A percentile compares a stretch with the other conserved stretches of the same genome.
Evolutionary conservation across 1,140 invertebrate genomes (phyloP).

Genomic region (Ridgeia piscesae): DNA sequence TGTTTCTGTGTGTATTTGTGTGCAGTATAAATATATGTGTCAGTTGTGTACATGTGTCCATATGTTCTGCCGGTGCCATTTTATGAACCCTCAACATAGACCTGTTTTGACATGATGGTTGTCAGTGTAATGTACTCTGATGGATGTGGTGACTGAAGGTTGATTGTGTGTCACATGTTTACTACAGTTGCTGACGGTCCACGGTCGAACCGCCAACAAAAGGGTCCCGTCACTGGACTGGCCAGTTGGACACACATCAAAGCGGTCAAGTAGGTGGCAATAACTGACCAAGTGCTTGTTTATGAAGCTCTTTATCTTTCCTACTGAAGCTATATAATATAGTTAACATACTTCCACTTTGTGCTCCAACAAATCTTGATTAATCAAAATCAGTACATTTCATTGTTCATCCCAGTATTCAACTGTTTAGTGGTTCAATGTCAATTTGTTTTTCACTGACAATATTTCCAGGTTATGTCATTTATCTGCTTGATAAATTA

Average conservation of each 20-base stretch:
- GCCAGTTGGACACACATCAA: conserved; percentile 93
- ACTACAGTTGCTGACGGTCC: conserved; percentile 79
- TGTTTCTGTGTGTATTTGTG: no score
- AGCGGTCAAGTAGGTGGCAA: conserved; percentile 76
- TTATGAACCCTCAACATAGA: neutral
- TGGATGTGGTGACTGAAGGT: neutral
- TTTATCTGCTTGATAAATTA: neutral
- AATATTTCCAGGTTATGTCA: no score
- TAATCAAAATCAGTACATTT: neutral
- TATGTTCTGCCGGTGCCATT: neutral
- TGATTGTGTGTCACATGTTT: conserved; percentile 18
- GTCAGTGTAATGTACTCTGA: neutral
- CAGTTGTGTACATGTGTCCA: no score
- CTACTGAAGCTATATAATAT: neutral
- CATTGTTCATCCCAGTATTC: neutral
- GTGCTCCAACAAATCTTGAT: neutral
- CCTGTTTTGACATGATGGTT: neutral
- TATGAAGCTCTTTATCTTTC: neutral
- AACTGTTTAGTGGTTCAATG: neutral
- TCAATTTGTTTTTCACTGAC: neutral
- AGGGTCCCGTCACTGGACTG: conserved; percentile 89
- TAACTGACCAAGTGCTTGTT: no score
- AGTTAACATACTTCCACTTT: neutral
- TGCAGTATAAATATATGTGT: no score
- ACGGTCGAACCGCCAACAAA: conserved; percentile 94